Conservation (phyloP, 2,888 invertebrate genomes). For the Sisyra terminalis region DNA sequence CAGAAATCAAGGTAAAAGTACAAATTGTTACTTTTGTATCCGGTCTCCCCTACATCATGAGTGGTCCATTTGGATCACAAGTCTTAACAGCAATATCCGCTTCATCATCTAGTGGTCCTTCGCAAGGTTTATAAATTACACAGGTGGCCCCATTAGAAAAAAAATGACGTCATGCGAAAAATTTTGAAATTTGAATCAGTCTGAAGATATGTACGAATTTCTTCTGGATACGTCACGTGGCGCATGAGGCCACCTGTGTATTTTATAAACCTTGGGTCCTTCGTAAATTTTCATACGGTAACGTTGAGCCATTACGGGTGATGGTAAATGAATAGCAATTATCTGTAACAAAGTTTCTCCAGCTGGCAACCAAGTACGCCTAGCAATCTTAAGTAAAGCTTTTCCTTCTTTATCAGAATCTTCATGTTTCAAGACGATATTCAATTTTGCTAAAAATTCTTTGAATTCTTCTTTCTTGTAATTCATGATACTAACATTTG, state of each 20-base stretch:
- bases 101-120: constrained; percentile 82
- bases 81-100: constrained; percentile 76
- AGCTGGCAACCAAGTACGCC: constrained; percentile 99
- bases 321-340: constrained; percentile 99
- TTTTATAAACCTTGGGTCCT: no score
- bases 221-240: no score
- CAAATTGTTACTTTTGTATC: no score
- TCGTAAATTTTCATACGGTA: constrained; percentile 99
- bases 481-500: constrained; percentile 62
- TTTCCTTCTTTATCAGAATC: constrained; percentile 96
- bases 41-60: no score
- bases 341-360: constrained; percentile 99
- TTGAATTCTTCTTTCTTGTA: constrained; percentile 76
- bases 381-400: constrained; percentile 87
- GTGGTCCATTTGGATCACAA: constrained; percentile 91
- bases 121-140: no score
- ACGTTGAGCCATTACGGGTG: constrained; percentile 95
- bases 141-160: no score
- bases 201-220: no score
- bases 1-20: no score
- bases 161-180: no score
- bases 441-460: constrained; percentile 74
- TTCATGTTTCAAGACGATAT: constrained; percentile 82
- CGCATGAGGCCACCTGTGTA: no score
- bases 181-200: no score